Percentiles rank a stretch among this genome's conserved stretches.
phyloP scores from a whole-genome alignment of 2,113 vertebrate species.

The Eurypyga helias region DNA sequence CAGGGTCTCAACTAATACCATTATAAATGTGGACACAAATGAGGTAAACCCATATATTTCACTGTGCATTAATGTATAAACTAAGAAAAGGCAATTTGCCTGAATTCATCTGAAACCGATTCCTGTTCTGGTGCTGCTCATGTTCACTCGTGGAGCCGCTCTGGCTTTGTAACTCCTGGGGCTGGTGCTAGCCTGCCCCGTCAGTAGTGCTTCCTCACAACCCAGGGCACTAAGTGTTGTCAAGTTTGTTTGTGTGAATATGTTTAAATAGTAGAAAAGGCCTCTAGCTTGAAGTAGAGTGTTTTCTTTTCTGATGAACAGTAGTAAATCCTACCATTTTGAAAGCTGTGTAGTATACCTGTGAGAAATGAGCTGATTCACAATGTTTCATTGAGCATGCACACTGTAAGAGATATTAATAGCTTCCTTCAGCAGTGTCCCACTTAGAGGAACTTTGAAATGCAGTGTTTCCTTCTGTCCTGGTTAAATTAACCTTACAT shows the following conservation, averaged over 20 bases:
- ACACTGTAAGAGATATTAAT: background rate
- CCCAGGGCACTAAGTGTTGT: background rate
- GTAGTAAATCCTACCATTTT: background rate
- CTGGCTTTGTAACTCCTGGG: background rate
- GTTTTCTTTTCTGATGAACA: conserved; percentile 6
- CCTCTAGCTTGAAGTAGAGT: background rate
- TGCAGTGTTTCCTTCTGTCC: conserved; percentile 9
- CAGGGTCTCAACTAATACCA: background rate
- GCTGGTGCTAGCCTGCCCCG: background rate
- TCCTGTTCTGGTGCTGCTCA: background rate
- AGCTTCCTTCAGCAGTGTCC: conserved; percentile 33
- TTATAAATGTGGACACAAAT: background rate
- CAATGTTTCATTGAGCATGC: background rate
- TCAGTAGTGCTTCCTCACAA: background rate
- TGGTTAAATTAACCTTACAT: conserved; percentile 52
- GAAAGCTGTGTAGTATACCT: background rate
- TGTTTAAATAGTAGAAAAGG: conserved; percentile 27
- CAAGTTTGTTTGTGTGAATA: background rate
- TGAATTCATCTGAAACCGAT: background rate
- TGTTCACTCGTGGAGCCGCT: background rate
- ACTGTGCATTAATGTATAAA: background rate
- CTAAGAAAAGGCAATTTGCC: background rate
- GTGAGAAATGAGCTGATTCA: conserved; percentile 24
- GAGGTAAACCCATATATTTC: background rate
- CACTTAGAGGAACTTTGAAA: conserved; percentile 27